phyloP scores from a whole-genome alignment of 2,113 vertebrate genomes.

The Anthoscopus minutus region DNA sequence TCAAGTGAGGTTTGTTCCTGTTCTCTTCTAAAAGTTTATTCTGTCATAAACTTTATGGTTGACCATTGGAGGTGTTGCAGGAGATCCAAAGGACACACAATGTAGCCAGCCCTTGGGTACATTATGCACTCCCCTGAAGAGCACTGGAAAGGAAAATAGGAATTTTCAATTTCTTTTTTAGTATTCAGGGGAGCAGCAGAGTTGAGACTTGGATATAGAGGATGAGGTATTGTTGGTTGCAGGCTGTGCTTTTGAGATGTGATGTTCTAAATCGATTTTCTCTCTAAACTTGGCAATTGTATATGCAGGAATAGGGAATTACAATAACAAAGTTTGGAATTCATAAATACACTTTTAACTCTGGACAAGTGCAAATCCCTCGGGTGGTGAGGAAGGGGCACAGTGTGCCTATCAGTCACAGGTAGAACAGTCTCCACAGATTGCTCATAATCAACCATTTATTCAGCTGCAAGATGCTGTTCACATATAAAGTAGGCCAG shows the following conservation, averaged over 20 bases:
- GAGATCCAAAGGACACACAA: neutral
- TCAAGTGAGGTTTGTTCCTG: neutral
- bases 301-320: neutral
- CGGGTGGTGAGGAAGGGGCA: neutral
- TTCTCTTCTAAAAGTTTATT: neutral
- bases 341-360: neutral
- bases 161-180: neutral
- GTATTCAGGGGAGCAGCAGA: neutral
- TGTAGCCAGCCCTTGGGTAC: neutral
- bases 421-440: neutral
- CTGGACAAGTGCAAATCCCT: neutral
- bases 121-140: neutral
- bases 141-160: neutral
- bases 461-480: neutral
- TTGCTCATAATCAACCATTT: slow-evolving; percentile 32
- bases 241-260: neutral
- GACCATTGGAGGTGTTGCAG: neutral
- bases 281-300: neutral
- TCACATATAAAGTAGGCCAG: slow-evolving; percentile 7
- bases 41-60: neutral
- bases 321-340: neutral
- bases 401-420: neutral
- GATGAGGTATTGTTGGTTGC: neutral
- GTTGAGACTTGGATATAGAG: neutral
- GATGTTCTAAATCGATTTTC: neutral